Base-by-base conservation (phyloP, 2,113 vertebrate species). In the Chaetops frenatus region DNA sequence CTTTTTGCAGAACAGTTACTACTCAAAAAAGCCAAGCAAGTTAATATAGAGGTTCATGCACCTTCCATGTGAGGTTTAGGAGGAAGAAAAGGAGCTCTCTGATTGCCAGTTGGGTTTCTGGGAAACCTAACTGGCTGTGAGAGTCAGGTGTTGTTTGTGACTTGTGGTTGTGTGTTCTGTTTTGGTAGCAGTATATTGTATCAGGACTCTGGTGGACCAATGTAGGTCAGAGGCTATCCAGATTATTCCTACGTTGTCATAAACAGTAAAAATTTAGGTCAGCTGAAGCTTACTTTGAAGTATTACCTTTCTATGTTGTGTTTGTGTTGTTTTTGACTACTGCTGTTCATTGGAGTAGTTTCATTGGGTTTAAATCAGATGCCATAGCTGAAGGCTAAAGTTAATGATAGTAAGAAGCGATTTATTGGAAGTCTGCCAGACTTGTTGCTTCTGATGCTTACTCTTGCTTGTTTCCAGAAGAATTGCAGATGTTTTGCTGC, bases 261-360 rank as follows among this genome's bases (percentile, higher is more conserved):
- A 82, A 95, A 76, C 25, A 45, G 31, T 72, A 64, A 42, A 80
- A 35, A 93, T 82, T 79, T 76, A 61, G 72, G 67, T 88, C 60
- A 84, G 1, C 5, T 13, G 64, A 44, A 48, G n/a, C 54, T 77
- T 80, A 24, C 42, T 94, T 42, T 51, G 42, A 72, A 73, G 61
- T 33, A 23, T 0, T 28, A 3, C 29, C 45, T 77, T 85, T 71
- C 51, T 33, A 0, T 31, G 12, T 47, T 54, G 42, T 38, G 42
- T 23, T 83, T 73, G 12, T 48, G 31, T 42, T 81, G 17, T 2
- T 60, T 38, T 47, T 84, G 62, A 6, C 58, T 85, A 11, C 36
- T 66, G 35, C 50, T 73, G 0, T 67, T 51, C 64, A 5, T 31
- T 72, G 40, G 33, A 67, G 50, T 45, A 42, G 58, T 61, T 91